Percentiles rank a stretch among this genome's conserved stretches.
Evolutionary conservation across 2,888 invertebrate genomes (phyloP).

Genomic region (Euplagia quadripunctaria): DNA sequence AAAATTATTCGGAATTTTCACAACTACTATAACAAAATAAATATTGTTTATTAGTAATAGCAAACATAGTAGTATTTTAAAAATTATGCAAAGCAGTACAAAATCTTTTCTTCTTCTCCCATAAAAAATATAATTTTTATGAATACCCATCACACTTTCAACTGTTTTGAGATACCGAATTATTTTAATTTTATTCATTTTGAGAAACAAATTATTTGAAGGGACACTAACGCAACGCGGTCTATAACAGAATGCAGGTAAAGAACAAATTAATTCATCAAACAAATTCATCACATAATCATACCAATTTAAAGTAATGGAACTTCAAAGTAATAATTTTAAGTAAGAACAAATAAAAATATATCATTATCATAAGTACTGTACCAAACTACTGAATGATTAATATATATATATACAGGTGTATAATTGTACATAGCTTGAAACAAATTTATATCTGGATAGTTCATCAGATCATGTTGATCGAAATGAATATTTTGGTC

Average conservation of each 20-base stretch:
- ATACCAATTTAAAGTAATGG: background rate
- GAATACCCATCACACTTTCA: conserved; percentile 8
- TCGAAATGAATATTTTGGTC: too few relatives aligned
- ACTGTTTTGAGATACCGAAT: background rate
- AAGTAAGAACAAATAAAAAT: background rate
- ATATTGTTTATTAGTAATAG: background rate
- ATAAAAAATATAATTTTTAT: conserved; percentile 1
- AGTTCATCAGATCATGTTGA: too few relatives aligned
- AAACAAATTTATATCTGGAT: too few relatives aligned
- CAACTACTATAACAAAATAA: background rate
- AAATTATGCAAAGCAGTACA: background rate
- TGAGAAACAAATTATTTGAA: background rate
- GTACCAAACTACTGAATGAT: too few relatives aligned
- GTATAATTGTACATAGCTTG: too few relatives aligned
- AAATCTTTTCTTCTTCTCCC: background rate
- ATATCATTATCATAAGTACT: background rate
- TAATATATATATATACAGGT: too few relatives aligned
- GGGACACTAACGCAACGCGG: background rate
- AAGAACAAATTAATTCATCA: background rate
- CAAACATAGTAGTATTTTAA: background rate
- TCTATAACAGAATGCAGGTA: background rate
- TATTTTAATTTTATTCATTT: conserved; percentile 10
- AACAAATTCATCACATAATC: background rate
- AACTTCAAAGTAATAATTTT: background rate
- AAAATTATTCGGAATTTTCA: background rate